Evolutionary conservation across 2,888 invertebrate genomes (phyloP).

Genomic region (Dilophus febrilis): DNA sequence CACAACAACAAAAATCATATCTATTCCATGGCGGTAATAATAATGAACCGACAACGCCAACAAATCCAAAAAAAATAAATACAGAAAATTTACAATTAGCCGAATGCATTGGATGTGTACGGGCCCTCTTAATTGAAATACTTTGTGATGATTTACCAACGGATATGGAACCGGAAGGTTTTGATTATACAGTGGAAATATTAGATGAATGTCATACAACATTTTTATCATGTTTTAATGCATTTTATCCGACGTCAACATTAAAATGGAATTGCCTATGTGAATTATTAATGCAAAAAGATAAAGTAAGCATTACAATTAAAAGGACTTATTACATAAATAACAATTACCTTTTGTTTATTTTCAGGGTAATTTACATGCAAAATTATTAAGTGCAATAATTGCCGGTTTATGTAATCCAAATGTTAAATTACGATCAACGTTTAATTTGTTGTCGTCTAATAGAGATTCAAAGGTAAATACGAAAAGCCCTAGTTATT

Average conservation of each 20-base stretch:
- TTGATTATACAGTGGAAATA: slow-evolving; percentile 52
- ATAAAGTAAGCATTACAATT: slow-evolving; percentile 42
- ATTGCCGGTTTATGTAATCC: slow-evolving; percentile 72
- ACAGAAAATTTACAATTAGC: slow-evolving; percentile 58
- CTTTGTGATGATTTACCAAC: slow-evolving; percentile 51
- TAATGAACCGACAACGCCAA: slow-evolving; percentile 13
- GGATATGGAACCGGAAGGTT: slow-evolving; percentile 29
- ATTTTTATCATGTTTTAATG: slow-evolving; percentile 83
- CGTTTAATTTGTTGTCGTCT: slow-evolving; percentile 49
- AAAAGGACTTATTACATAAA: no score
- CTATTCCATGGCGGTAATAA: background rate
- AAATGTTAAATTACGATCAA: slow-evolving; percentile 51
- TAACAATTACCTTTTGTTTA: no score
- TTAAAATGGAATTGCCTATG: slow-evolving; percentile 88
- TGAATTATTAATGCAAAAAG: slow-evolving; percentile 54
- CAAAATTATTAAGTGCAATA: slow-evolving; percentile 55
- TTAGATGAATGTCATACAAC: slow-evolving; percentile 81
- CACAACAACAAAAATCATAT: slow-evolving; percentile 2
- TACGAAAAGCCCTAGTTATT: background rate
- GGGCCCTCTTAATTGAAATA: slow-evolving; percentile 64
- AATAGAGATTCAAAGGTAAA: slow-evolving; percentile 23
- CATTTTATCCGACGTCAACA: slow-evolving; percentile 86
- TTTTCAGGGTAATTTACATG: slow-evolving; percentile 21
- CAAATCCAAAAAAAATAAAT: slow-evolving; percentile 19
- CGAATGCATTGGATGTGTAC: slow-evolving; percentile 71